Evolutionary conservation across 2,113 vertebrate genomes (phyloP), one percentile per base, ranked within the genome.

Genomic region (Epinephelus fuscoguttatus): DNA sequence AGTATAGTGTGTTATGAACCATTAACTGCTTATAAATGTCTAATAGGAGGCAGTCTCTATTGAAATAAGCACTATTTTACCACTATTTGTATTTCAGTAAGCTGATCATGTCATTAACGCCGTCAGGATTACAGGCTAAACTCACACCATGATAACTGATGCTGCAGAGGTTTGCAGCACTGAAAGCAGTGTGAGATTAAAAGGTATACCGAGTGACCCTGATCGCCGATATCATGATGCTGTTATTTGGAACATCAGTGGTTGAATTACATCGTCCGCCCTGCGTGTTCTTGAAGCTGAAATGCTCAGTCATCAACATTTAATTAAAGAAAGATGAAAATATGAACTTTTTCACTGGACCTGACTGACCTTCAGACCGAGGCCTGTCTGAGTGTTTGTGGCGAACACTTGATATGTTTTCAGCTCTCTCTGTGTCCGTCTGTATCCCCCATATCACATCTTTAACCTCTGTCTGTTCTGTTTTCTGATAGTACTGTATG

Each of bases 371-470:
- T 42, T 69, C 33, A 79, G 45, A 53, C 53, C 25, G 67, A 71
- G 42, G 25, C 7, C 25, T 61, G 21, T 56, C 42, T 55, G 17
- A 68, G 42, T 63, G 57, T 68, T 64, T 64, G n/a, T 49, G 76
- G 4, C 2, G 3, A 47, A 23, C 27, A 75, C 56, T 53, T 62
- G 42, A 79, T 70, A 67, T 74, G 30, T 75, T 64, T 71, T 50
- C 19, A 25, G 30, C 64, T 64, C 56, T 64, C 56, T 50, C 15
- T 37, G 17, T 27, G 4, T 40, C 37, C 18, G 13, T 78, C 21
- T 70, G 42, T 60, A 21, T 14, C 59, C 7, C 15, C 21, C 40
- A 69, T 25, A 59, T 68, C 4, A 45, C 53, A 37, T 8, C 23
- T n/a, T 12, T n/a, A 64, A 42, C n/a, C n/a, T 12, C 23, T 50